Evolutionary conservation across 2,888 invertebrate genomes (phyloP), one percentile per base, ranked within the genome.

Genomic region (Ischnus inquisitorius): DNA sequence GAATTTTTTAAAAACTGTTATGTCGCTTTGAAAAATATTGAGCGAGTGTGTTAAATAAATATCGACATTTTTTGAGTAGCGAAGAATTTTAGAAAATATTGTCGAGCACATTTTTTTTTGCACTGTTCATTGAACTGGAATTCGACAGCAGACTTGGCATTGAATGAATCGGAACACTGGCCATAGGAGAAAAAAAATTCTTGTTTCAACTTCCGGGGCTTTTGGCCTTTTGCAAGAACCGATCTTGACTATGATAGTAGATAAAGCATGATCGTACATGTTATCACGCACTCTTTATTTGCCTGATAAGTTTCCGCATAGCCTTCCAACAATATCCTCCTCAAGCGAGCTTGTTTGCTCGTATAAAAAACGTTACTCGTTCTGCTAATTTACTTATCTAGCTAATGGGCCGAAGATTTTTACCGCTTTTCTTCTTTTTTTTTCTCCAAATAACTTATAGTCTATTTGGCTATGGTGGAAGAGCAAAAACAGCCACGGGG

Each of bases 381-480:
- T 34, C 8, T 6, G 34, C 1, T 0, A 6, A 16, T 54, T 54
- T 54, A 8, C 19, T 4, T 16, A 2, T 16, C 19, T n/a, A 3
- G 10, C 16, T 2, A 6, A n/a, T 64, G 0, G 3, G 16, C n/a
- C 5, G 10, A 14, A 41, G 3, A 68, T 57, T 54, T 51, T 64
- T 19, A 1, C 22, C 69, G 8, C 43, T 28, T 60, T 25, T 22
- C 68, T 19, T 65, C n/a, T 19, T 12, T 72, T 34, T 57, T 19
- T 68, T 62, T 46, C 10, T 22, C 22, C 12, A 72, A 43, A 85
- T 75, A 2, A 54, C 22, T 19, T 54, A 19, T 79, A 91, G 90
- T 90, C 90, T 12, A 83, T 91, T 74, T 85, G 81, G 5, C 90
- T 94, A 93, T 95, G 94, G 94, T 89, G 94, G 87, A 89, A 88